Evolutionary conservation across 2,797 vertebrate genomes (phyloP).

Genomic region (Manis crassicaudata): DNA sequence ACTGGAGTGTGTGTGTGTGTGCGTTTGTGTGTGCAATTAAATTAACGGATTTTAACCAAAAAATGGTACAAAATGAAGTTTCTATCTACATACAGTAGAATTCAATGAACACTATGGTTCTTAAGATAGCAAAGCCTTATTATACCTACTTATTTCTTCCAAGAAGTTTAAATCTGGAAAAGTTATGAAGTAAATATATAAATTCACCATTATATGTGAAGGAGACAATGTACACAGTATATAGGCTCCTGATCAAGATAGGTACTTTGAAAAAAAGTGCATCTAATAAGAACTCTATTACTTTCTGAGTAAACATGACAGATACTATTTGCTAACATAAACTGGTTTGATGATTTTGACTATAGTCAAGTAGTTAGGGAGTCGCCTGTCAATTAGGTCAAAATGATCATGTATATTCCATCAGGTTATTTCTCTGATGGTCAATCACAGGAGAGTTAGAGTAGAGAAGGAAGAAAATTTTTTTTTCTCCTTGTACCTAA

Average conservation of each 20-base stretch:
- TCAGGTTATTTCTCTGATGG: constrained; percentile 12
- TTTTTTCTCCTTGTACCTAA: constrained; percentile 25
- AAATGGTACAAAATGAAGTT: constrained; percentile 43
- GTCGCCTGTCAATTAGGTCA: constrained; percentile 42
- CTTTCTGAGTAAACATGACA: constrained; percentile 19
- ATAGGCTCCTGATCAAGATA: constrained; percentile 14
- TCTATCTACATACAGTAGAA: constrained; percentile 39
- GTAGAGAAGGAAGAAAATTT: constrained; percentile 1
- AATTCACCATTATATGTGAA: background rate
- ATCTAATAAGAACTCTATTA: constrained; percentile 3
- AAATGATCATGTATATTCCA: constrained; percentile 18
- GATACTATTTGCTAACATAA: constrained; percentile 39
- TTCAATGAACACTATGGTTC: constrained; percentile 29
- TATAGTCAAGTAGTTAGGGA: constrained; percentile 28
- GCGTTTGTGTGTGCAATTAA: background rate
- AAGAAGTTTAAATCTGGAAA: constrained; percentile 57
- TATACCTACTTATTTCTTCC: constrained; percentile 46
- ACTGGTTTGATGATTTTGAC: constrained; percentile 47
- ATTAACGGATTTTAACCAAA: constrained; percentile 48
- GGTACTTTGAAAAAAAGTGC: background rate
- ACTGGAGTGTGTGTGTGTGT: background rate
- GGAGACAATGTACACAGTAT: background rate
- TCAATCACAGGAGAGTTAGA: background rate
- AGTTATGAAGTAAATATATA: constrained; percentile 33
- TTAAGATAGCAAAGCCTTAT: constrained; percentile 17